phyloP scores from a whole-genome alignment of 2,797 vertebrate species.

The Galago senegalensis region DNA sequence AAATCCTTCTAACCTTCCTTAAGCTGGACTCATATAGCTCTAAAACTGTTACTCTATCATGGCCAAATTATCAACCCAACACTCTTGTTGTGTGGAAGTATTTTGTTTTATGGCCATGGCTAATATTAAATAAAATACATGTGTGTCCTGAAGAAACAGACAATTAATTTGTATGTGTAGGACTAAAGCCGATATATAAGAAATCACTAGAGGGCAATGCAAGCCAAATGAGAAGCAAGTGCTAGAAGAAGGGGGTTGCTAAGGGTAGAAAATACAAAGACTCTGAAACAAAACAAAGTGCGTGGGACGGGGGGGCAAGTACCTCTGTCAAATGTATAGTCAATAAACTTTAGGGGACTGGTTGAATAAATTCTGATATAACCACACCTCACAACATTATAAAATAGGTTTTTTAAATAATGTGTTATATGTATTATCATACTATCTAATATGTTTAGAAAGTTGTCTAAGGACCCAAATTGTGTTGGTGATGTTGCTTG shows the following conservation, averaged over 20 bases:
- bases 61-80: not conserved
- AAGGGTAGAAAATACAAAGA: not conserved
- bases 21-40: not conserved
- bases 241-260: not conserved
- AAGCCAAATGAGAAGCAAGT: constrained; percentile 54
- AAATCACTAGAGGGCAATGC: constrained; percentile 62
- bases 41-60: not conserved
- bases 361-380: not conserved
- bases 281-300: constrained; percentile 13
- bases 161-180: not conserved
- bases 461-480: not conserved
- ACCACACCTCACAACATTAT: not conserved
- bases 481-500: not conserved
- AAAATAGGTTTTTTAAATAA: constrained; percentile 13
- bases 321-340: not conserved
- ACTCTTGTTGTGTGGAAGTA: not conserved
- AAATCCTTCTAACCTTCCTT: not conserved
- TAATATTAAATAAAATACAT: constrained; percentile 24
- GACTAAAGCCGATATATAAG: constrained; percentile 37
- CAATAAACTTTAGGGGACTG: not conserved
- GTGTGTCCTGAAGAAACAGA: not conserved
- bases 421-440: not conserved
- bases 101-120: not conserved
- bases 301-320: not conserved
- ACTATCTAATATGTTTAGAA: not conserved